A percentile compares a stretch with the other conserved stretches of the same genome.
phyloP scores from a whole-genome alignment of 2,113 vertebrate genomes.

The Semnornis frantzii region DNA sequence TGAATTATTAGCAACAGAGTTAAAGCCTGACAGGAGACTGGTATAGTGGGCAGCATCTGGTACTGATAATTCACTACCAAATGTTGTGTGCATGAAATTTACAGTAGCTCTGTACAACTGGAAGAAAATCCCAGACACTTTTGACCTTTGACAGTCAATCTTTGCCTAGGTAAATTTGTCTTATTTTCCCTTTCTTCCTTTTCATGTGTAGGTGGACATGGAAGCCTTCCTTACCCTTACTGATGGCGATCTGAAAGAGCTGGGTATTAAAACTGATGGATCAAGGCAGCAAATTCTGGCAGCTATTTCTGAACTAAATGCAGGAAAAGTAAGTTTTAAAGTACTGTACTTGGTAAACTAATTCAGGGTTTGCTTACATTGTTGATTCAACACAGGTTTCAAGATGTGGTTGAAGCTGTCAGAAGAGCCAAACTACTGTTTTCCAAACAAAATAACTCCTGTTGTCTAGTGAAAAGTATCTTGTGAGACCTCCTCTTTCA shows the following conservation, averaged over 20 bases:
- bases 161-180: not conserved
- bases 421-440: not conserved
- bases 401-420: not conserved
- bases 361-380: not conserved
- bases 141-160: not conserved
- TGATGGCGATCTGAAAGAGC: constrained; percentile 95
- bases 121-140: not conserved
- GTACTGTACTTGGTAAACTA: not conserved
- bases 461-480: not conserved
- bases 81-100: not conserved
- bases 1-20: not conserved
- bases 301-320: constrained; percentile 97
- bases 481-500: not conserved
- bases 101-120: not conserved
- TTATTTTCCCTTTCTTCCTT: not conserved
- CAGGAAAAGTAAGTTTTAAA: constrained; percentile 87
- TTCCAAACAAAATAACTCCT: not conserved
- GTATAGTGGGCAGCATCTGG: not conserved
- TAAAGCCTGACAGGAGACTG: not conserved
- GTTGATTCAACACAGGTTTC: not conserved
- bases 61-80: not conserved
- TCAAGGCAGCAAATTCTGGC: constrained; percentile 95
- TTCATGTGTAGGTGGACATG: constrained; percentile 88
- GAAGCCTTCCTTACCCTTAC: constrained; percentile 96
- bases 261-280: constrained; percentile 96